Evolutionary conservation across 2,113 vertebrate species (phyloP), one percentile per base, ranked within the genome.

Genomic region (Pholis gunnellus): DNA sequence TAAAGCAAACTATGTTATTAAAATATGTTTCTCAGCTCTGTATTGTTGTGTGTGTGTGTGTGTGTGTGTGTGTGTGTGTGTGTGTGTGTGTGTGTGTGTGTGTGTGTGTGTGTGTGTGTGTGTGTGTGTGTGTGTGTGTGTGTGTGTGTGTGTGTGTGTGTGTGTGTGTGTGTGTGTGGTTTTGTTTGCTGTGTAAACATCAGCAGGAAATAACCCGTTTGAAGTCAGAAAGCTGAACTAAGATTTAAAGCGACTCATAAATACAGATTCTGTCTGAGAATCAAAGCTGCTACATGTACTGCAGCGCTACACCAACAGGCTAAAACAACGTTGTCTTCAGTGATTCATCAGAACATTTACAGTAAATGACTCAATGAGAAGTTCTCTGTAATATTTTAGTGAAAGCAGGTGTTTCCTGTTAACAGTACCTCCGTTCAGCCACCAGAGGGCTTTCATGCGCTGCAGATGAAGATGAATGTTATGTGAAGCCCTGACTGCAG

Each of bases 391-490:
- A 52, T 29, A 13, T 25, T 65, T 40, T 13, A 68, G 42, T 67
- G 38, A 57, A 57, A 48, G 18, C 36, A 73, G 6, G 4, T 56
- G 14, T 76, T 77, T 76, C 50, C 52, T 36, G 38, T 20, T 14
- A 66, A 52, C 17, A 57, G 10, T 88, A 11, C 72, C 72, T 78
- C n/a, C 48, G 1, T 86, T 67, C 20, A 17, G n/a, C 91, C 93
- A 93, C 79, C 10, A 91, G 93, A 75, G 89, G 92, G 89, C 80
- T 1, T 13, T 22, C 13, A 0, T 14, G 15, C 54, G 48, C 68
- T 9, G 9, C 68, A 75, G 25, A 65, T 7, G 1, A 67, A 15
- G n/a, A 57, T 50, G 8, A 20, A 20, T 17, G 48, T 6, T 20
- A 2, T 0, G 11, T 14, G 25, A 54, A 54, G 56, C 56, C 56